Base-by-base conservation (phyloP, 1,140 invertebrate genomes). In the Pogonus chalceus region DNA sequence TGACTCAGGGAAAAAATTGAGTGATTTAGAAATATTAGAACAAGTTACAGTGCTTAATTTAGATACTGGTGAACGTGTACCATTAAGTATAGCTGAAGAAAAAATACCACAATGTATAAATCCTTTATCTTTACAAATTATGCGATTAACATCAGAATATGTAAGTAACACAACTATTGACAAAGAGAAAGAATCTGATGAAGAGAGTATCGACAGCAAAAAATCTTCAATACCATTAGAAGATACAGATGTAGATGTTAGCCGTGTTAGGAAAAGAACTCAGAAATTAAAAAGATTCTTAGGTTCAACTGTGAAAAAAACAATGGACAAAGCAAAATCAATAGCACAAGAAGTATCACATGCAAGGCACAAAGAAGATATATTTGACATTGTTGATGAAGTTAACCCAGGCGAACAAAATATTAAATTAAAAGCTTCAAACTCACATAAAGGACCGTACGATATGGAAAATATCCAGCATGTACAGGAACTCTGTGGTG, bases 391-490 rank as follows among this genome's bases (percentile, higher is more conserved):
- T 35, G 80, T 84, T 16, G 90, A 94, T 63, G 89, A 92, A 56
- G 88, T 88, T 47, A 77, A 77, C 65, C 76, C 78, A 1, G 87
- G 87, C 1, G 90, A 92, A 61, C 85, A 88, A 56, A 85, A 84
- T 58, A 90, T 92, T 55, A 94, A 95, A 75, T 76, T 96, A 20
- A 96, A 96, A 72, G 91, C 91, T 0, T 91, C 90, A 0, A 92
- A 90, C 59, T 92, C 88, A 54, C 91, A 97, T 67, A 97, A 97
- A 72, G 94, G 94, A 1, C 94, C 93, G 0, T 94, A 92, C 67
- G 93, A 98, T 65, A 97, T 96, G 71, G 89, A 91, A 54, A 82
- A 63, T 57, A 58, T 81, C 31, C 81, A 81, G 58, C 80, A 82
- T 53, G 78, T 83, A 0, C 80, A 83, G 51, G 66, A 69, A 56